These are phyloP conservation scores for Melanotaenia trifasciata DNA, from an alignment of 2,797 vertebrate species.

Conservation along the genomic window DNA sequence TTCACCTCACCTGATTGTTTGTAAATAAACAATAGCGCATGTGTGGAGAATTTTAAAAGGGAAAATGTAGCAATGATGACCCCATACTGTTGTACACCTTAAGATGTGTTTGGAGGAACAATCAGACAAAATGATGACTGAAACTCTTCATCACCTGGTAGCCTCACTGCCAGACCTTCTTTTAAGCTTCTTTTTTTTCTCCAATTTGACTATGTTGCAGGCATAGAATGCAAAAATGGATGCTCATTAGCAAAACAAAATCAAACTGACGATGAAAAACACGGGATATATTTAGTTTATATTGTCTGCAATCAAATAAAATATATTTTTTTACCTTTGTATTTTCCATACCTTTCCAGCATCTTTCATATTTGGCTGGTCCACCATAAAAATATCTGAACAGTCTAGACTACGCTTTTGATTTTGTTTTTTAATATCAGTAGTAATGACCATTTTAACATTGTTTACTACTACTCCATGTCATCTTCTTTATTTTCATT, in stretches of 20 bases:
- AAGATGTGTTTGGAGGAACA: neutral
- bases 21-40: neutral
- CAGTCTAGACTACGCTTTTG: neutral
- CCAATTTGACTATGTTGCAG: neutral
- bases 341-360: too few species aligned
- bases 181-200: neutral
- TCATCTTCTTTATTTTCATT: neutral
- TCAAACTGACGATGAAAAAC: neutral
- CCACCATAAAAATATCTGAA: neutral
- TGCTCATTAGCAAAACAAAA: neutral
- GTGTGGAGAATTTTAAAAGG: neutral
- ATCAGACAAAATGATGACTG: neutral
- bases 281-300: neutral
- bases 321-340: too few species aligned
- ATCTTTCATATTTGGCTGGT: too few species aligned
- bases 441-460: neutral
- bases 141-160: neutral
- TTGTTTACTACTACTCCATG: neutral
- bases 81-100: neutral
- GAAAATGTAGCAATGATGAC: neutral
- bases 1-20: too few species aligned
- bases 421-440: neutral
- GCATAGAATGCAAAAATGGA: neutral
- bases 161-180: neutral
- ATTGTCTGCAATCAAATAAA: neutral